Conservation (phyloP, 2,797 vertebrate species). For the Sebastes miniatus region DNA sequence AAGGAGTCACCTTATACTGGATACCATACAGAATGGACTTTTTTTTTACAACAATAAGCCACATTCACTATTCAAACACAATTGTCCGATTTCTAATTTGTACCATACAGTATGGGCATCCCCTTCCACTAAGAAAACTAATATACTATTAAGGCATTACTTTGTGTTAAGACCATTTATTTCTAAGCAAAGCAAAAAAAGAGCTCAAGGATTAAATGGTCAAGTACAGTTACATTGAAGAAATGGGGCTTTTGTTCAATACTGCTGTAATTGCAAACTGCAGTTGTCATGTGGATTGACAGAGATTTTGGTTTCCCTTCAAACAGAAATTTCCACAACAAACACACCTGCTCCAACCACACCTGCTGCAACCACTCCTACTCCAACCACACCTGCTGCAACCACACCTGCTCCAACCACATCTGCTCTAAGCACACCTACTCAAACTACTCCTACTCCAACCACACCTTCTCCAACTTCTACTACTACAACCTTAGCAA, state of each 20-base stretch:
- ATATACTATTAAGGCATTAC: background rate
- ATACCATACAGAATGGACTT: background rate
- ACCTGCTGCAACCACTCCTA: no score
- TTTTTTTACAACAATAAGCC: background rate
- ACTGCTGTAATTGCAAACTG: background rate
- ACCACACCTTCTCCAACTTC: no score
- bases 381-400: no score
- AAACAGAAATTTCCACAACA: background rate
- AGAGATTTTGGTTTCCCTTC: background rate
- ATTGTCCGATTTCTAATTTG: background rate
- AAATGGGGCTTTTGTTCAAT: background rate
- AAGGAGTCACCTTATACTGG: no score
- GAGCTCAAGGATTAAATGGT: background rate
- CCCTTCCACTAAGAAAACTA: background rate
- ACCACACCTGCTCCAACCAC: no score
- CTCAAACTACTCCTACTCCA: no score
- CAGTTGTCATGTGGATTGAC: background rate
- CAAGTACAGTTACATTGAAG: background rate
- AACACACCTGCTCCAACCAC: background rate
- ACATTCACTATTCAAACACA: background rate
- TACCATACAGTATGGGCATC: background rate
- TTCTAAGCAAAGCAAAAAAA: background rate
- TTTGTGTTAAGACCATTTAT: background rate
- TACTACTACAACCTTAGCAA: no score
- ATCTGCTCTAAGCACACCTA: no score